phyloP scores from a whole-genome alignment of 2,888 invertebrate genomes.

The Trisateles emortualis region DNA sequence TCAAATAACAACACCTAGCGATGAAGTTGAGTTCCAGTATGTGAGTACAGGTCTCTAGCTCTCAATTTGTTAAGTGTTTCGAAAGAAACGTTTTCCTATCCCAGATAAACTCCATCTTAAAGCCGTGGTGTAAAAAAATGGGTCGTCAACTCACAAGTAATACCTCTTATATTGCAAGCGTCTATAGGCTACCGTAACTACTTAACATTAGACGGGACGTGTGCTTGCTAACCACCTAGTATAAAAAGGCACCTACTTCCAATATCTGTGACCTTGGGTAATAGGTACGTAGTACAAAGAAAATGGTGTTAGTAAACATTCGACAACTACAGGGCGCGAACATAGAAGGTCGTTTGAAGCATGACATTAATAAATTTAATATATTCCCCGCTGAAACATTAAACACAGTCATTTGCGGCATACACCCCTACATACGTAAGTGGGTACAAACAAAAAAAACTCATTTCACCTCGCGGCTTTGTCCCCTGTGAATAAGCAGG shows the following conservation, averaged over 20 bases:
- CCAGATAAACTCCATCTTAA: too few species aligned
- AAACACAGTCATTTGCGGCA: conserved; percentile 25
- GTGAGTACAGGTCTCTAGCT: too few species aligned
- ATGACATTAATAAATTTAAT: conserved; percentile 35
- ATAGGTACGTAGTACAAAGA: conserved; percentile 6
- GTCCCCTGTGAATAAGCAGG: conserved; percentile 40
- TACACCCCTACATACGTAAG: conserved; percentile 22
- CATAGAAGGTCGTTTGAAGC: conserved; percentile 20
- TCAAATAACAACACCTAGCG: too few species aligned
- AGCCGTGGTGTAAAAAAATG: too few species aligned
- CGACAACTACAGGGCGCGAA: conserved; percentile 1
- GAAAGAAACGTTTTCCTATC: too few species aligned
- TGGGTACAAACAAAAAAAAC: conserved; percentile 26
- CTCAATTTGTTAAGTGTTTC: too few species aligned
- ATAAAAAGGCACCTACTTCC: conserved; percentile 10
- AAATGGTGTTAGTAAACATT: conserved; percentile 21
- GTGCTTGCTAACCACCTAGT: too few species aligned
- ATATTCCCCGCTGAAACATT: conserved; percentile 34
- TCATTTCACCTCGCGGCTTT: conserved; percentile 32
- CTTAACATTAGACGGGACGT: too few species aligned
- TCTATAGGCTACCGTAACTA: too few species aligned
- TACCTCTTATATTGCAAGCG: too few species aligned
- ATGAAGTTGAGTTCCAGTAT: too few species aligned
- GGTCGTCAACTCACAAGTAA: too few species aligned
- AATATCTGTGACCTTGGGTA: conserved; percentile 17